These are phyloP conservation scores for Crotophaga sulcirostris DNA, from an alignment of 2,113 vertebrate species.

Conservation along the genomic window DNA sequence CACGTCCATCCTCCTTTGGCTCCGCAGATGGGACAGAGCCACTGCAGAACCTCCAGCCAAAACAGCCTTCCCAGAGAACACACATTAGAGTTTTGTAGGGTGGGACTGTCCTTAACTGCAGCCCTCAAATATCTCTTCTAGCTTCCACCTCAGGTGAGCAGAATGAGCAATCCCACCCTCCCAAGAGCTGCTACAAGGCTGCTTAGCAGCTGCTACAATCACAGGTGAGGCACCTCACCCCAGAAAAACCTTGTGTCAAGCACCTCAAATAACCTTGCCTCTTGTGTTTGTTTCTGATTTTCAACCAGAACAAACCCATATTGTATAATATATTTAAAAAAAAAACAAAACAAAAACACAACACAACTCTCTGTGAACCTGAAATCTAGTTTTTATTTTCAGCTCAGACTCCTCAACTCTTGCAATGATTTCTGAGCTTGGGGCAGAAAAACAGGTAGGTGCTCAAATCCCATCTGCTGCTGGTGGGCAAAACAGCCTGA, in stretches of 20 bases:
- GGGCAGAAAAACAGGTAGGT: not conserved
- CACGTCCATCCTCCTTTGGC: not conserved
- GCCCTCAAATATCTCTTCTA: not conserved
- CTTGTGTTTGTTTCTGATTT: not conserved
- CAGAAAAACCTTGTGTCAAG: not conserved
- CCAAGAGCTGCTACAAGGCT: not conserved
- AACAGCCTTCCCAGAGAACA: too few species aligned
- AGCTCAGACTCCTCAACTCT: not conserved
- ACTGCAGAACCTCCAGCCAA: not conserved
- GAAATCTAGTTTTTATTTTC: not conserved
- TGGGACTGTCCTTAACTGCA: not conserved
- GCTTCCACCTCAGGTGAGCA: too few species aligned
- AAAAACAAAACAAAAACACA: too few species aligned
- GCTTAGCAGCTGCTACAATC: not conserved
- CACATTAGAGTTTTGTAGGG: not conserved
- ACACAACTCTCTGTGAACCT: not conserved
- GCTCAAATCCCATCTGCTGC: not conserved
- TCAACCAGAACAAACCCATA: not conserved
- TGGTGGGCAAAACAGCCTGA: not conserved
- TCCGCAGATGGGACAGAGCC: not conserved
- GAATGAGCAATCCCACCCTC: not conserved
- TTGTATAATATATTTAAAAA: too few species aligned
- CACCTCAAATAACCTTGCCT: not conserved
- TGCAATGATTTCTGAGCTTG: too few species aligned
- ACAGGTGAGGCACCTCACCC: accelerated